Conservation (phyloP, 2,797 vertebrate species). For the Simalia tracyae region DNA sequence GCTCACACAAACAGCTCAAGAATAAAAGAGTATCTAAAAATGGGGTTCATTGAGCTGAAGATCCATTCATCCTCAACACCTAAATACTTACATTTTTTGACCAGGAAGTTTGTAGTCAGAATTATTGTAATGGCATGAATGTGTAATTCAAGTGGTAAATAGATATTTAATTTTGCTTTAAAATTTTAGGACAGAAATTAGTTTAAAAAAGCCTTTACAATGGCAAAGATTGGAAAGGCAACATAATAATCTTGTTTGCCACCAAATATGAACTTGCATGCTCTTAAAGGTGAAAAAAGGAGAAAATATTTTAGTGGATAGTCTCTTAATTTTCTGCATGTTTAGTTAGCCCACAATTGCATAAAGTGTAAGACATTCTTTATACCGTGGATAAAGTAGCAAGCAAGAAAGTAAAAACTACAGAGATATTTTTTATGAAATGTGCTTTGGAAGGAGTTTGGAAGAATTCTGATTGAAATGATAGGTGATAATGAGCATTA, state of each 20-base stretch:
- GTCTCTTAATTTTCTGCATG: background rate
- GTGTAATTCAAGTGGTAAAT: background rate
- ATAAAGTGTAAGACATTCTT: background rate
- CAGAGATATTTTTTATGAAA: background rate
- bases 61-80: background rate
- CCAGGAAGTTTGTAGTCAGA: background rate
- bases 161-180: background rate
- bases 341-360: background rate
- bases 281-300: background rate
- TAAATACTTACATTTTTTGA: background rate
- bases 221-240: background rate
- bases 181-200: background rate
- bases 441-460: background rate
- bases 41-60: background rate
- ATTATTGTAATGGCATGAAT: background rate
- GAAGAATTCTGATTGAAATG: background rate
- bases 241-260: background rate
- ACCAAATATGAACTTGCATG: background rate
- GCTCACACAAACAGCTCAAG: background rate
- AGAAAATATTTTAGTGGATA: background rate
- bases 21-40: background rate
- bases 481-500: background rate
- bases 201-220: background rate
- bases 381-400: background rate
- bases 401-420: background rate